A percentile compares a stretch with the other conserved stretches of the same genome.
Evolutionary conservation across 1,140 invertebrate species (phyloP).

Genomic region (Drosophila novamexicana): DNA sequence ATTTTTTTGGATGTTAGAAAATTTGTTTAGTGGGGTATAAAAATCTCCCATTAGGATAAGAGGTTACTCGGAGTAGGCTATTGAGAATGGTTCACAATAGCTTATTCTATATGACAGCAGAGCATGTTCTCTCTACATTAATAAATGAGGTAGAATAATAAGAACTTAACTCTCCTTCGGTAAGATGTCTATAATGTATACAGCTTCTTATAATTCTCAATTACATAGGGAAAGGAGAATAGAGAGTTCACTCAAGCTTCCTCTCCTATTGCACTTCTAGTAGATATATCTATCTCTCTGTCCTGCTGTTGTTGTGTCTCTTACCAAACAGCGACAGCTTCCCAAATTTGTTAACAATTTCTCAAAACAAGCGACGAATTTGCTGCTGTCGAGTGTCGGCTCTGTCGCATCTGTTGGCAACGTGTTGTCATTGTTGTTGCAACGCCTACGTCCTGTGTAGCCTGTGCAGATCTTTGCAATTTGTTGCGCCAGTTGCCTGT

Average conservation of each 20-base stretch:
- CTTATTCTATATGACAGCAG: too few species aligned
- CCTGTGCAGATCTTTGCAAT: constrained; percentile 27
- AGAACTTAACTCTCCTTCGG: too few species aligned
- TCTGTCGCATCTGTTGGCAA: constrained; percentile 7
- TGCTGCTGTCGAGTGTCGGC: constrained; percentile 3
- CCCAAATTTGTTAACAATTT: constrained; percentile 53
- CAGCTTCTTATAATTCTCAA: background rate
- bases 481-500: constrained; percentile 18
- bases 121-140: too few species aligned
- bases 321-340: constrained; percentile 14
- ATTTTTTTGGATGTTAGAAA: too few species aligned
- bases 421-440: constrained; percentile 17
- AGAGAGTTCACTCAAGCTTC: background rate
- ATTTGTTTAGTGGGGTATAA: too few species aligned
- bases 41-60: too few species aligned
- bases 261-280: constrained; percentile 5
- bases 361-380: constrained; percentile 34
- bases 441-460: constrained; percentile 36
- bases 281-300: constrained; percentile 37
- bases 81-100: too few species aligned
- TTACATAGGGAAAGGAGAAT: background rate
- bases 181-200: too few species aligned
- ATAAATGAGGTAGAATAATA: too few species aligned
- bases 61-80: too few species aligned
- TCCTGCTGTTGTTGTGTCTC: background rate